A percentile compares a stretch with the other conserved stretches of the same genome.
phyloP scores from a whole-genome alignment of 2,888 invertebrate genomes.

The Resseliella maxima region DNA sequence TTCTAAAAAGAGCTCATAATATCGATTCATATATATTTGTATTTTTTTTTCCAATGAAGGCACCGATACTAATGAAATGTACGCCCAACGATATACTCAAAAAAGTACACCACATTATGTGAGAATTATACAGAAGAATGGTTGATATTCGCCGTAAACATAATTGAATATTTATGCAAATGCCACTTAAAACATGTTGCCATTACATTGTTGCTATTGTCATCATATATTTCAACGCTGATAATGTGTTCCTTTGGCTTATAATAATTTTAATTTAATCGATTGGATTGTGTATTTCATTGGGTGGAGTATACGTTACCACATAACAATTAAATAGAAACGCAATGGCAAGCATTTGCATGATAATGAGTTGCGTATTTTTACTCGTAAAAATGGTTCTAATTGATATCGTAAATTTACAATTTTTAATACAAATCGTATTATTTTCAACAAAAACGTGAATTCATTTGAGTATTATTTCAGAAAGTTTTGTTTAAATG shows the following conservation, averaged over 20 bases:
- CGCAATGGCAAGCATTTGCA: neutral
- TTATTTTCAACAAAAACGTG: conserved; percentile 13
- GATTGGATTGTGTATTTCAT: neutral
- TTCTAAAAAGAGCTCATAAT: neutral
- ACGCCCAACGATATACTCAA: neutral
- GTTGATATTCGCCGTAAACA: neutral
- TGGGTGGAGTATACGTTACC: neutral
- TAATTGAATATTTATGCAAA: conserved; percentile 53
- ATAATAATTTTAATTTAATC: conserved; percentile 21
- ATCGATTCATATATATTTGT: conserved; percentile 2
- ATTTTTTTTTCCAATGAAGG: neutral
- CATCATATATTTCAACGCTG: conserved; percentile 35
- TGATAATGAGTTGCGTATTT: neutral
- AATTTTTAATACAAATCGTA: neutral
- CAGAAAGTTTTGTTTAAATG: too few relatives aligned
- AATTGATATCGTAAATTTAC: conserved; percentile 51
- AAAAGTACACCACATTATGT: conserved; percentile 20
- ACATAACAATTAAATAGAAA: neutral
- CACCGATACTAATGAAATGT: neutral
- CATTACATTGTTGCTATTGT: conserved; percentile 44
- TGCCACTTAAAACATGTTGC: conserved; percentile 29
- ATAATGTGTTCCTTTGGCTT: conserved; percentile 39
- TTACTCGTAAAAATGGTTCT: neutral
- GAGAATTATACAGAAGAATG: neutral
- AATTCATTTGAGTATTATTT: too few relatives aligned